Evolutionary conservation across 2,888 invertebrate species (phyloP).

Genomic region (Deilephila elpenor): DNA sequence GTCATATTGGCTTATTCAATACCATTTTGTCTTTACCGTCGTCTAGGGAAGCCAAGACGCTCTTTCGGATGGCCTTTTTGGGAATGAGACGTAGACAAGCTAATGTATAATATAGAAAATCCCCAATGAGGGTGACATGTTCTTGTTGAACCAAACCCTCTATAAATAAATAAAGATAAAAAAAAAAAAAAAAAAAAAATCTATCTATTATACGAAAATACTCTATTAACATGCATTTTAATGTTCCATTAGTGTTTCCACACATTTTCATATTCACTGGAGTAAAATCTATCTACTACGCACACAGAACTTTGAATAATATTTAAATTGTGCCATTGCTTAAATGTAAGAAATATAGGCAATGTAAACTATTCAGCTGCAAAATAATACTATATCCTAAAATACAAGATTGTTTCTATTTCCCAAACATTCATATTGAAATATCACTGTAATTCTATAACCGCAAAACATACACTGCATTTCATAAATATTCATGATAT

Average conservation of each 20-base stretch:
- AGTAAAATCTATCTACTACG: neutral
- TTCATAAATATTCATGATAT: neutral
- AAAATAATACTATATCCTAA: conserved; percentile 18
- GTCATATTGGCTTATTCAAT: too few relatives aligned
- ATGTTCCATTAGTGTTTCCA: neutral
- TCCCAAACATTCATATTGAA: neutral
- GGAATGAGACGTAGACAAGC: too few relatives aligned
- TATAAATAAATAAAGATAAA: too few relatives aligned
- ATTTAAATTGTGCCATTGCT: conserved; percentile 9
- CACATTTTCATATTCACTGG: neutral
- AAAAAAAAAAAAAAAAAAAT: too few relatives aligned
- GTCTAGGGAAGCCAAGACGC: too few relatives aligned
- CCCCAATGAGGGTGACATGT: too few relatives aligned
- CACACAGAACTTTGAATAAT: neutral
- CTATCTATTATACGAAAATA: neutral
- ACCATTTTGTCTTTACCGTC: too few relatives aligned
- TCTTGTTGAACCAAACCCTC: too few relatives aligned
- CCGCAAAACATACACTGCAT: neutral
- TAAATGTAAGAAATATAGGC: neutral
- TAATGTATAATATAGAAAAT: too few relatives aligned
- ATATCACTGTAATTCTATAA: neutral
- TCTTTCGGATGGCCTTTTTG: too few relatives aligned
- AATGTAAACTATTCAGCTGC: conserved; percentile 3
- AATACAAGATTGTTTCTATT: neutral
- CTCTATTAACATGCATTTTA: neutral